Evolutionary conservation across 2,888 invertebrate species (phyloP).

Genomic region (Eudasyphora cyanicolor): DNA sequence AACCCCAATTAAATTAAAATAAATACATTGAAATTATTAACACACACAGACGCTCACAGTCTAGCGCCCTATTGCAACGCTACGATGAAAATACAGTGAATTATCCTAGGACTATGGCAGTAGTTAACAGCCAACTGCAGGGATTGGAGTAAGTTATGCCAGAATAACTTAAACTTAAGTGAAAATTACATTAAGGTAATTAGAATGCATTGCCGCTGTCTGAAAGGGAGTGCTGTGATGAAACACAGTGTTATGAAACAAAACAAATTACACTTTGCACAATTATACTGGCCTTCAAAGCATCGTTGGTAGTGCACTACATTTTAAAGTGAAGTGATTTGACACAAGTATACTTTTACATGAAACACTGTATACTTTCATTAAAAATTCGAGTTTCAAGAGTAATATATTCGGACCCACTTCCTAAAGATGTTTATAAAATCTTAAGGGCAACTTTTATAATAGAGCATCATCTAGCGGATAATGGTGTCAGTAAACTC

Average conservation of each 20-base stretch:
- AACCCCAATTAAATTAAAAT: conserved; percentile 45
- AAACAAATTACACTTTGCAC: background rate
- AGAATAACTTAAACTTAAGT: conserved; percentile 5
- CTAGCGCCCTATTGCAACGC: background rate
- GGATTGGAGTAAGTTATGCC: background rate
- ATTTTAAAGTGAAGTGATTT: too few relatives aligned
- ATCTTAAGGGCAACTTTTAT: too few relatives aligned
- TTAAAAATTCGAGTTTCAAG: too few relatives aligned
- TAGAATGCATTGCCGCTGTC: background rate
- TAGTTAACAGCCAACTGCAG: background rate
- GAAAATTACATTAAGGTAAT: background rate
- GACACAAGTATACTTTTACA: too few relatives aligned
- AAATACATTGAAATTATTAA: conserved; percentile 10
- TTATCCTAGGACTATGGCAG: background rate
- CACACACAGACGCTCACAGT: background rate
- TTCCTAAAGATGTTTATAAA: too few relatives aligned
- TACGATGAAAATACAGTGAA: background rate
- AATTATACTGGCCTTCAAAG: too few relatives aligned
- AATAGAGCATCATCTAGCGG: too few relatives aligned
- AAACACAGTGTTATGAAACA: background rate
- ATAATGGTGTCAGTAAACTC: too few relatives aligned
- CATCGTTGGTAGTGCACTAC: too few relatives aligned
- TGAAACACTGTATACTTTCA: too few relatives aligned
- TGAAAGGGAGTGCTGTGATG: too few relatives aligned
- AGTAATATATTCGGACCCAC: too few relatives aligned